A percentile compares a stretch with the other conserved stretches of the same genome.
Evolutionary conservation across 2,888 invertebrate species (phyloP).

Genomic region (Archips crataeganus): DNA sequence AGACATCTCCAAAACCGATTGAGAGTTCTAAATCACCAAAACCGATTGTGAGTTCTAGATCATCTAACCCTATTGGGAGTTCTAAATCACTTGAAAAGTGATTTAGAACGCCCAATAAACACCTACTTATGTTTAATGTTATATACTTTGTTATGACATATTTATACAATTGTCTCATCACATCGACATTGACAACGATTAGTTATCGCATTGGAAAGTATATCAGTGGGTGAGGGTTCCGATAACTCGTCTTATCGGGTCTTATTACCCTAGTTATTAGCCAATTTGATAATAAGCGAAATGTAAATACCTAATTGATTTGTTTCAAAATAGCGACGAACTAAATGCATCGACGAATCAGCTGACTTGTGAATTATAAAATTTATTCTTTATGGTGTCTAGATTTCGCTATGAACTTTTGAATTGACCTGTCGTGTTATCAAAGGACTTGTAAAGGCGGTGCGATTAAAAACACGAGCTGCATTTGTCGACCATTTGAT

Average conservation of each 20-base stretch:
- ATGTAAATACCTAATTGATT: constrained; percentile 3
- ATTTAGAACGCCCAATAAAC: no score
- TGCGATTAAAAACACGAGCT: no score
- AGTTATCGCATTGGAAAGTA: constrained; percentile 28
- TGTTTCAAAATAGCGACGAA: neutral
- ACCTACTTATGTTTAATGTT: no score
- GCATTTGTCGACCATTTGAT: no score
- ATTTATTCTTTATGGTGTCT: neutral
- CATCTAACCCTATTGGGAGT: no score
- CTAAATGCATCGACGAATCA: neutral
- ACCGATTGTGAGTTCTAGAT: no score
- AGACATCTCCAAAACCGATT: no score
- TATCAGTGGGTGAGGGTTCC: constrained; percentile 39
- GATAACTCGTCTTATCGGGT: constrained; percentile 19
- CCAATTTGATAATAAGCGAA: constrained; percentile 16
- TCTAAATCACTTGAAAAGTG: no score
- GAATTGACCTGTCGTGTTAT: no score
- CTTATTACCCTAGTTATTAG: constrained; percentile 36
- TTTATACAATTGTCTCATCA: constrained; percentile 16
- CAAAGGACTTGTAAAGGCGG: no score
- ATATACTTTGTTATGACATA: neutral
- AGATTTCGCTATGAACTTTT: neutral
- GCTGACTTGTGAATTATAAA: neutral
- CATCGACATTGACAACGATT: constrained; percentile 19
- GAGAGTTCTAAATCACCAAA: no score